A percentile compares a stretch with the other conserved stretches of the same genome.
Conservation (phyloP, 2,797 vertebrate genomes). For the Arremon aurantiirostris region DNA sequence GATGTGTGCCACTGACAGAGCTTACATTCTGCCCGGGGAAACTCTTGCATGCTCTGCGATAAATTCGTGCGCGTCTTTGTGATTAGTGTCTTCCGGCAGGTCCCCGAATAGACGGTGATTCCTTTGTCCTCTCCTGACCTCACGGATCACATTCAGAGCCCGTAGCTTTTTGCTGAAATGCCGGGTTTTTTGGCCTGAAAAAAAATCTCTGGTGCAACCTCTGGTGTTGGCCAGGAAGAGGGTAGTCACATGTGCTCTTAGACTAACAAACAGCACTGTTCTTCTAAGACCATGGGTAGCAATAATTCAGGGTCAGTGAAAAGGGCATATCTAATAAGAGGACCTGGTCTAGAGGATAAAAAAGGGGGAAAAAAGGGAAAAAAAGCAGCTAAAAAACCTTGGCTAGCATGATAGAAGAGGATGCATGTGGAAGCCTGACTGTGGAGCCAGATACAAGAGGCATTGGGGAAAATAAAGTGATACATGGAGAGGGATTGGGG, state of each 20-base stretch:
- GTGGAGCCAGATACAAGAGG: background rate
- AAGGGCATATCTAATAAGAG: conserved; percentile 60
- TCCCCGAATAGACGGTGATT: background rate
- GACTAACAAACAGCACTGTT: conserved; percentile 67
- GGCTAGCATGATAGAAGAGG: background rate
- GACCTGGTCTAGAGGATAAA: conserved; percentile 6
- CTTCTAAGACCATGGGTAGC: conserved; percentile 65
- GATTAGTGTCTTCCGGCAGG: conserved; percentile 27
- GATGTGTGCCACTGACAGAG: background rate
- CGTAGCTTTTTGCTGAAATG: conserved; percentile 15
- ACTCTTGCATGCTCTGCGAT: background rate
- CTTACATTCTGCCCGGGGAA: background rate
- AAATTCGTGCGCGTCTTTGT: background rate
- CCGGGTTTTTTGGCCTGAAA: conserved; percentile 15
- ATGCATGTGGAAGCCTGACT: background rate
- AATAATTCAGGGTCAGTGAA: conserved; percentile 70
- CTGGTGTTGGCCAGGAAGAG: conserved; percentile 48
- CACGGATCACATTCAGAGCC: background rate
- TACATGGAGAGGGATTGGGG: background rate
- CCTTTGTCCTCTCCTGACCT: conserved; percentile 45
- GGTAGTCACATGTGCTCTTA: conserved; percentile 64
- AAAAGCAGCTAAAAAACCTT: background rate
- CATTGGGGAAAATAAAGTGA: background rate
- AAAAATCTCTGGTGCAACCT: conserved; percentile 34
- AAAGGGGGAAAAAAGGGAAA: rapidly evolving